A percentile compares a stretch with the other conserved stretches of the same genome.
Conservation (phyloP, 1,140 invertebrate genomes). For the Apolygus lucorum region DNA sequence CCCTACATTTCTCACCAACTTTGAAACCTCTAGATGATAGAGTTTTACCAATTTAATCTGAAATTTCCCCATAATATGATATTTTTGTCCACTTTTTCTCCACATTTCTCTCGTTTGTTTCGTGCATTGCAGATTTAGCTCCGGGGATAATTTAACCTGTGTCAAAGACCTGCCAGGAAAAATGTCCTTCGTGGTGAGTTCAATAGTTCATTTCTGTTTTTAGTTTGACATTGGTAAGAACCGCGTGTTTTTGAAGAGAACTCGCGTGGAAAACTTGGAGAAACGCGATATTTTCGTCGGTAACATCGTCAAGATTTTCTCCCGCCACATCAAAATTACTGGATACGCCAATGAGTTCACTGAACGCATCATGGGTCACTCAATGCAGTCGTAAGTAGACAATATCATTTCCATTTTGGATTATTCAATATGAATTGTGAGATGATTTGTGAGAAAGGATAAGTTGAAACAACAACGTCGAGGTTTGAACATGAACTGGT, state of each 20-base stretch:
- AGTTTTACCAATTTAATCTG: not conserved
- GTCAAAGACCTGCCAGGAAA: no score
- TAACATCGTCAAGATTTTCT: slow-evolving; percentile 64
- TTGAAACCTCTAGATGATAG: no score
- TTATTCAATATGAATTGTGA: no score
- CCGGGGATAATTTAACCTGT: not conserved
- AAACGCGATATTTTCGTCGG: slow-evolving; percentile 66
- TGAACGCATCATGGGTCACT: slow-evolving; percentile 47
- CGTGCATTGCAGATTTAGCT: not conserved
- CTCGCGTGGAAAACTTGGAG: slow-evolving; percentile 56
- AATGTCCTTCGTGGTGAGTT: no score
- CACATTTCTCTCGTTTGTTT: not conserved
- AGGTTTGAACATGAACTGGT: no score
- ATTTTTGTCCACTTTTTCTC: not conserved
- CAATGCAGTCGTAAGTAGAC: slow-evolving; percentile 51
- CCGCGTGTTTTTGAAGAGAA: slow-evolving; percentile 64
- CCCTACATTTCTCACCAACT: no score
- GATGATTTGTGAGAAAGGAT: no score
- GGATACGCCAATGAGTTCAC: slow-evolving; percentile 66
- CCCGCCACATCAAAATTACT: slow-evolving; percentile 63
- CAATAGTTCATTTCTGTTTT: not conserved
- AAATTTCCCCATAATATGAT: not conserved
- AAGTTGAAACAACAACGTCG: no score
- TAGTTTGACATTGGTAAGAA: slow-evolving; percentile 69
- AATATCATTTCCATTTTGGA: no score